These are phyloP conservation scores for Tretioscincus oriximinensis DNA, from an alignment of 2,113 vertebrate genomes.

Conservation along the genomic window DNA sequence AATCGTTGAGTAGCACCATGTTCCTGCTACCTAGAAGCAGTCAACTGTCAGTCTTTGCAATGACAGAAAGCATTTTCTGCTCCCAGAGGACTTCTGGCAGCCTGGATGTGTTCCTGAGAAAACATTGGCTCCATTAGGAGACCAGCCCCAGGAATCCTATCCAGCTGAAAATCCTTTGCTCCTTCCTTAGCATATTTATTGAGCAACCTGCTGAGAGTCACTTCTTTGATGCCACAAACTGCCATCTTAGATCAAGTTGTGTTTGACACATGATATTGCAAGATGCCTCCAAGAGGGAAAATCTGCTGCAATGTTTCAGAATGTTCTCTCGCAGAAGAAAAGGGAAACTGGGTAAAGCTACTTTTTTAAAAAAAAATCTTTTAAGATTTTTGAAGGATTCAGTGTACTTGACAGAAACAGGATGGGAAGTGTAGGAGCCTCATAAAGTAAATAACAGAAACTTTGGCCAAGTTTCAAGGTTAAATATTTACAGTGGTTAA, in stretches of 20 bases:
- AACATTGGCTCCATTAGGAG: neutral
- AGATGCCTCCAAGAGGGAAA: neutral
- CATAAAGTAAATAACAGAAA: neutral
- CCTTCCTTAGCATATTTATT: neutral
- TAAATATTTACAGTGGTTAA: no score
- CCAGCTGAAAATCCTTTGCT: no score
- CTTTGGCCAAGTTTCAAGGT: neutral
- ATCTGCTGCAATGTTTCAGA: neutral
- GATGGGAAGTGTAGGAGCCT: no score
- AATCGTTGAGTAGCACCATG: neutral
- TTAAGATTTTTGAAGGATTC: constrained; percentile 9
- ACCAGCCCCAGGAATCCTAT: neutral
- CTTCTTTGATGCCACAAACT: neutral
- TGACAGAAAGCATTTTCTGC: neutral
- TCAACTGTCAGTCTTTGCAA: neutral
- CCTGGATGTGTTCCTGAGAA: neutral
- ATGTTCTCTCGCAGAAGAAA: no score
- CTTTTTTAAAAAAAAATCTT: neutral
- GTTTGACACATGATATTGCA: neutral
- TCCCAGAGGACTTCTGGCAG: neutral
- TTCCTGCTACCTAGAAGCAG: neutral
- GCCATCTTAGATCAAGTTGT: neutral
- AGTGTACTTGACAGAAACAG: neutral
- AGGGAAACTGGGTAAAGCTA: fast-evolving
- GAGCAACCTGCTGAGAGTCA: neutral